Percentiles rank a stretch among this genome's conserved stretches.
Conservation (phyloP, 2,888 invertebrate genomes). For the Macropis europaea region DNA sequence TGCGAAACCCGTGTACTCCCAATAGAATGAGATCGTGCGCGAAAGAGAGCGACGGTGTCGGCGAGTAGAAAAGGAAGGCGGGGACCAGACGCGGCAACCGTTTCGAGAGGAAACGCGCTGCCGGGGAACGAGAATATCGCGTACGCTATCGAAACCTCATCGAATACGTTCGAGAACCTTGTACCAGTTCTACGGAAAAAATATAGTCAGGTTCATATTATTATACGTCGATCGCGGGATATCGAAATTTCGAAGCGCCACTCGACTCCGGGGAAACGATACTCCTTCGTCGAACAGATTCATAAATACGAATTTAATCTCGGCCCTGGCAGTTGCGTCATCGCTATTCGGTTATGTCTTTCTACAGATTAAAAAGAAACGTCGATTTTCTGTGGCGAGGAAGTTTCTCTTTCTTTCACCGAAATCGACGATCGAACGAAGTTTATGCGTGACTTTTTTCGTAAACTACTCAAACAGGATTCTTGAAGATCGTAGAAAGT, state of each 20-base stretch:
- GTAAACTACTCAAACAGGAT: too few species aligned
- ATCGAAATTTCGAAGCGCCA: background rate
- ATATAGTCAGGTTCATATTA: too few species aligned
- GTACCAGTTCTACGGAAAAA: too few species aligned
- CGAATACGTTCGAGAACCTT: too few species aligned
- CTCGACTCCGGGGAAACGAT: too few species aligned
- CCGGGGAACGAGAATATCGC: too few species aligned
- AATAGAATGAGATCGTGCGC: slow-evolving; percentile 3
- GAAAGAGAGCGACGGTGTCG: slow-evolving; percentile 1
- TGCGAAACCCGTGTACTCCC: background rate
- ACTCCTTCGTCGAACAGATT: background rate
- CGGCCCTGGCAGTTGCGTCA: background rate
- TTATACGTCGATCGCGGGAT: too few species aligned
- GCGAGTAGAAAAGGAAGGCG: slow-evolving; percentile 13
- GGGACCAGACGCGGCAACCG: background rate
- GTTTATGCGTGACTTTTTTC: too few species aligned
- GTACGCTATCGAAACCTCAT: too few species aligned
- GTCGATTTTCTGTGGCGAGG: background rate
- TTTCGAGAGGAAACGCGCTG: too few species aligned
- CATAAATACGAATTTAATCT: background rate
- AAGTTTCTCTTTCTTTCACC: background rate
- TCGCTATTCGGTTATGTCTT: background rate
- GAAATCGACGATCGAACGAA: background rate
- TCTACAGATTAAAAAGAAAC: too few species aligned
- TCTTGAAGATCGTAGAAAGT: too few species aligned